Evolutionary conservation across 2,797 vertebrate genomes (phyloP).

Genomic region (Malacoctenus gilli): DNA sequence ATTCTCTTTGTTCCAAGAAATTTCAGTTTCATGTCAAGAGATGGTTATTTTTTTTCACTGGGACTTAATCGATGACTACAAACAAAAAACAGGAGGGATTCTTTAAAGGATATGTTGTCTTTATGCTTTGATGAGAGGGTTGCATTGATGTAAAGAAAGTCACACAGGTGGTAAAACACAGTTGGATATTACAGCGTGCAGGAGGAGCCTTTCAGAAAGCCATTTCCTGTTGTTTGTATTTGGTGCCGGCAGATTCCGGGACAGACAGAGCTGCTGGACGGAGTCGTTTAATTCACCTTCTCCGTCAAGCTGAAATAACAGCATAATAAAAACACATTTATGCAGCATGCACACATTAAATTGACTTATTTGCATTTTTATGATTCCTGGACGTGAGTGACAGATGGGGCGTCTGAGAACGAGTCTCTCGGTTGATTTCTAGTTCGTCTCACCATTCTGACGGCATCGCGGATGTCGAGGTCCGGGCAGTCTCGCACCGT

Average conservation of each 20-base stretch:
- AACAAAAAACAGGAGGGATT: too few relatives aligned
- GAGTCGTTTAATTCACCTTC: constrained; percentile 36
- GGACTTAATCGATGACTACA: too few relatives aligned
- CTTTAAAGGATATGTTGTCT: too few relatives aligned
- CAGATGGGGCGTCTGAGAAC: neutral
- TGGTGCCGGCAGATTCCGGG: constrained; percentile 43
- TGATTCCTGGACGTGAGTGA: neutral
- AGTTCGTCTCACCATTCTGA: constrained; percentile 7
- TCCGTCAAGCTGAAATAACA: constrained; percentile 41
- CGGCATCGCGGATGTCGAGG: constrained; percentile 46
- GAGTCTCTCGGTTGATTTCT: neutral
- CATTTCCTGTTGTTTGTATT: constrained; percentile 56
- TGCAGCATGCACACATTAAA: neutral
- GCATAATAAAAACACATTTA: neutral
- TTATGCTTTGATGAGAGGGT: neutral
- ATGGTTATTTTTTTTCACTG: too few relatives aligned
- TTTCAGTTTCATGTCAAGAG: too few relatives aligned
- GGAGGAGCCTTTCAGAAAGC: constrained; percentile 49
- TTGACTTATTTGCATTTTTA: neutral
- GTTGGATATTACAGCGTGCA: constrained; percentile 51
- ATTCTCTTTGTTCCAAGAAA: neutral
- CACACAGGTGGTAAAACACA: neutral
- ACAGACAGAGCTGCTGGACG: constrained; percentile 45
- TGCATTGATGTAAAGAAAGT: neutral
- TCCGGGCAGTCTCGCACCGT: constrained; percentile 47